Base-by-base conservation (phyloP, 2,113 vertebrate species). In the Stigmatopora nigra region DNA sequence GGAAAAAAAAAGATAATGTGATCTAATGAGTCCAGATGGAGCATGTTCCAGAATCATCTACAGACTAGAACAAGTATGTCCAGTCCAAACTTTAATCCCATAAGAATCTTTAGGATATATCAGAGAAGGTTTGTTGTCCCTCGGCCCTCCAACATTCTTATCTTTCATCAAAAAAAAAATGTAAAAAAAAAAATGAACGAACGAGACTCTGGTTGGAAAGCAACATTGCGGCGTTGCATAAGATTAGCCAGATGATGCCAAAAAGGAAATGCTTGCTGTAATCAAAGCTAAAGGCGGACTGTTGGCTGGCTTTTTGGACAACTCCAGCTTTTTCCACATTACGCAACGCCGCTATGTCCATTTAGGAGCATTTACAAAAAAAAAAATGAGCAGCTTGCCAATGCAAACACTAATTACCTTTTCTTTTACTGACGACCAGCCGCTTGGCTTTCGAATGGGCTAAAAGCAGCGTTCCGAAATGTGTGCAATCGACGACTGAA, bases 241-340 rank as follows among this genome's bases (percentile, higher is more conserved):
- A 61, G 59, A 61, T 61, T 46, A 45, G 59, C 59, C 2, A 46
- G 19, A 61, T 16, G 38, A 44, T 45, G 59, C 59, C 59, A 61
- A 61, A 61, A 61, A 61, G 59, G 41, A 61, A 61, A 61, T 61
- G 41, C 59, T 61, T 38, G 19, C 59, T 61, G 38, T 61, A 61
- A 61, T 61, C n/a, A 61, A 45, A 61, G 59, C 59, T 45, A 61
- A 61, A 45, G 59, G 59, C 38, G 41, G 6, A 45, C 41, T n/a
- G 20, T 19, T 45, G 59, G 59, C 14, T 44, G 19, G 41, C 11
- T 45, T 61, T 45, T 45, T 61, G 59, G 59, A 38, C 19, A 38
- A 38, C 59, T 46, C 3, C n/a, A 14, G 19, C 38, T 22, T 61
- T 61, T 61, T 61, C 59, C 59, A 22, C 41, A 61, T 61, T 61